These are phyloP conservation scores for Bombus sylvicola DNA, from an alignment of 1,140 invertebrate genomes.

Conservation along the genomic window DNA sequence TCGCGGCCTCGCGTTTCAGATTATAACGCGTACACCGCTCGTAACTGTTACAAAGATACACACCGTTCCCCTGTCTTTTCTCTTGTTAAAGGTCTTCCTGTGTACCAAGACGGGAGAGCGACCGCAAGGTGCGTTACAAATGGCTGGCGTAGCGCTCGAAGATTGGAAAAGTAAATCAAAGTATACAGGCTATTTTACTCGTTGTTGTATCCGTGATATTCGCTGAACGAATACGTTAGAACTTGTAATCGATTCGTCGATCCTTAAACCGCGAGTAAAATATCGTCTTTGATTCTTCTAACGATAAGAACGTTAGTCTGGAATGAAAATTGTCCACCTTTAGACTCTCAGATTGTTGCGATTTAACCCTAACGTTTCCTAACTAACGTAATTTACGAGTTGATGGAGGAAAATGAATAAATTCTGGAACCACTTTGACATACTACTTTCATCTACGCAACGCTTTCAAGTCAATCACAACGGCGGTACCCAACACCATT, in stretches of 20 bases:
- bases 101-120: neutral
- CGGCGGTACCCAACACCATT: neutral
- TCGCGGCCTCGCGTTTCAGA: constrained; percentile 50
- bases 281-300: too few species aligned
- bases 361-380: too few species aligned
- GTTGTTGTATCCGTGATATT: neutral
- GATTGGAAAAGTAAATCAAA: neutral
- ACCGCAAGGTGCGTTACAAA: constrained; percentile 5
- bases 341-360: too few species aligned
- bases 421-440: neutral
- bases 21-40: constrained; percentile 41
- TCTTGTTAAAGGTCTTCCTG: constrained; percentile 24
- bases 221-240: neutral
- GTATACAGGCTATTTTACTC: too few species aligned
- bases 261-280: too few species aligned
- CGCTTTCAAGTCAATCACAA: neutral
- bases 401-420: neutral
- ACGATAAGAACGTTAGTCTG: too few species aligned
- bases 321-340: too few species aligned
- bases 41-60: constrained; percentile 27
- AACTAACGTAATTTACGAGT: too few species aligned
- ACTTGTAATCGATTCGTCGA: neutral
- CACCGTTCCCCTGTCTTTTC: constrained; percentile 12
- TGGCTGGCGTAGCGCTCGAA: too few species aligned
- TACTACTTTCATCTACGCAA: neutral